Conservation (phyloP, 1,140 invertebrate genomes). For the Pseudachorutes palmiensis region DNA sequence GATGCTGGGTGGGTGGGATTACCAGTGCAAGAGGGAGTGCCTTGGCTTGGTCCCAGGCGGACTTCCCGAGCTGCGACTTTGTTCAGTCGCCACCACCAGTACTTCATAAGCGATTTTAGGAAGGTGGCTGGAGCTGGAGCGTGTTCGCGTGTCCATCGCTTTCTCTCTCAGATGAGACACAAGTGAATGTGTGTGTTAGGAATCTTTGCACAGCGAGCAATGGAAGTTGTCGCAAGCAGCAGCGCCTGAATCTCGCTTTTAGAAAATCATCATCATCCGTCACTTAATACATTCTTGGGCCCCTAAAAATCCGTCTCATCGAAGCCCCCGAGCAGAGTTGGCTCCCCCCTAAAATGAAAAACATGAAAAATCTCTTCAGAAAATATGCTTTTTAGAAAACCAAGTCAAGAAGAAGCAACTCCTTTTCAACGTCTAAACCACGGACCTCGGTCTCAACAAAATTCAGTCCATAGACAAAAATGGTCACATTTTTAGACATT, state of each 20-base stretch:
- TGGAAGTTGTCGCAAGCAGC: neutral
- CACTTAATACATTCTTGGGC: slow-evolving; percentile 16
- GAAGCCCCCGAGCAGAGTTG: slow-evolving; percentile 39
- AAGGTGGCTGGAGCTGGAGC: too few relatives aligned
- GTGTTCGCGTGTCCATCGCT: too few relatives aligned
- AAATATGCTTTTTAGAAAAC: neutral
- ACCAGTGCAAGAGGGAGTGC: neutral
- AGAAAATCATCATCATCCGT: slow-evolving; percentile 13
- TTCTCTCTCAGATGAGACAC: too few relatives aligned
- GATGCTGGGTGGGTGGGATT: neutral
- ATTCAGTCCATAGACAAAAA: too few relatives aligned
- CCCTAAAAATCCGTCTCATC: slow-evolving; percentile 39
- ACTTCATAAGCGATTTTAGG: too few relatives aligned
- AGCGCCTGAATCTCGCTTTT: slow-evolving; percentile 7
- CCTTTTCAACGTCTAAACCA: too few relatives aligned
- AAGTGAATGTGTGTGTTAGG: too few relatives aligned
- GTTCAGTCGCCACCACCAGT: neutral
- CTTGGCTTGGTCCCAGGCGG: neutral
- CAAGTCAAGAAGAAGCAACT: neutral
- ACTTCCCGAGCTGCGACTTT: too few relatives aligned
- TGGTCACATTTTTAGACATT: too few relatives aligned
- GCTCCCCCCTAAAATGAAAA: slow-evolving; percentile 34
- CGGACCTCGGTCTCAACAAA: too few relatives aligned
- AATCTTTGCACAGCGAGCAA: too few relatives aligned
- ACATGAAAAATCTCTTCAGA: slow-evolving; percentile 3